Conservation (phyloP, 2,888 invertebrate species). For the Eristalinus aeneus region DNA sequence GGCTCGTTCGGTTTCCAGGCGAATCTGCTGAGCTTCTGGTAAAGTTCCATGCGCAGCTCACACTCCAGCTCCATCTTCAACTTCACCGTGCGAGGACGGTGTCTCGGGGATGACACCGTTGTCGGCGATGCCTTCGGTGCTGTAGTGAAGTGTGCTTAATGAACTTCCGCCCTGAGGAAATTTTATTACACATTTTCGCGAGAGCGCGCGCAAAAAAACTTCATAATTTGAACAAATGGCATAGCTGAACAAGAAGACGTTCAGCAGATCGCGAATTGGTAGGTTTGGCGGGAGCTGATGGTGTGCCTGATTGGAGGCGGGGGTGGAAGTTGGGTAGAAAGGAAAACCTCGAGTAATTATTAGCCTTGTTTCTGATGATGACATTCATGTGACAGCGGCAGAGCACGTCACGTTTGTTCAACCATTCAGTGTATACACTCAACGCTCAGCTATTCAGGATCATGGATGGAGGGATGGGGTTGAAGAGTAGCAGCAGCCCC, state of each 20-base stretch:
- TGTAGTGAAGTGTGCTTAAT: constrained; percentile 66
- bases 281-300: too few species aligned
- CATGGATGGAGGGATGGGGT: neutral
- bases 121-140: neutral
- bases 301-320: too few species aligned
- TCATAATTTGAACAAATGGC: constrained; percentile 62
- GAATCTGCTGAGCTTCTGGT: too few species aligned
- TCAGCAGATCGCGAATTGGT: neutral
- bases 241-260: neutral
- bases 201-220: constrained; percentile 26
- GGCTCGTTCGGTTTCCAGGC: neutral
- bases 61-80: neutral
- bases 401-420: constrained; percentile 14
- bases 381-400: constrained; percentile 56
- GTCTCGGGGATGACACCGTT: neutral
- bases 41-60: neutral
- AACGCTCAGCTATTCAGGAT: neutral
- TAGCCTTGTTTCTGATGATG: constrained; percentile 46
- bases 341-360: constrained; percentile 57
- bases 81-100: constrained; percentile 15
- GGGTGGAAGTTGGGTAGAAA: constrained; percentile 6
- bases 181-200: constrained; percentile 48
- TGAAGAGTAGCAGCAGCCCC: neutral
- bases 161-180: constrained; percentile 69
- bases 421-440: neutral